These are phyloP conservation scores for Ormyrus rosae DNA, from an alignment of 2,888 invertebrate species.

Conservation along the genomic window DNA sequence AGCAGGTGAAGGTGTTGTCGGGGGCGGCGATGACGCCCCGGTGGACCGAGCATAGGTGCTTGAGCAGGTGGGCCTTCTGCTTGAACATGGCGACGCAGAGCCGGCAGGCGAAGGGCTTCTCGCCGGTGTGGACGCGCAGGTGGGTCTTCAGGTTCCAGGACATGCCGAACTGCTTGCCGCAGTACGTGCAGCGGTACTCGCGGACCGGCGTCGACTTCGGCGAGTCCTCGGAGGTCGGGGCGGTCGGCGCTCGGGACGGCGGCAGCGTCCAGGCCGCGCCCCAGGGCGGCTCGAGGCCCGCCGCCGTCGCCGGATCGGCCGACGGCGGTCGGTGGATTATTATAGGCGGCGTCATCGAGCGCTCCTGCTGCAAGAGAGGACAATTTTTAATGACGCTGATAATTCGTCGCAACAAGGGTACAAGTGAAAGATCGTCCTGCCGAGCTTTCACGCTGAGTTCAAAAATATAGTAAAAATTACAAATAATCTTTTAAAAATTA, in stretches of 20 bases:
- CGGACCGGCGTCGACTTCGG: constrained; percentile 81
- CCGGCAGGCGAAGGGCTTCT: constrained; percentile 92
- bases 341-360: constrained; percentile 72
- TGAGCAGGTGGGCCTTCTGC: constrained; percentile 91
- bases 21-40: constrained; percentile 91
- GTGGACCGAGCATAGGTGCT: constrained; percentile 93
- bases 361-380: constrained; percentile 67
- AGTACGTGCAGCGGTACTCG: constrained; percentile 92
- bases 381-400: too few species aligned
- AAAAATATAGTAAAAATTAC: too few species aligned
- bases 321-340: constrained; percentile 72
- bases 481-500: too few species aligned
- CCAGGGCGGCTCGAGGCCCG: constrained; percentile 71
- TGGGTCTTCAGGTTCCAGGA: constrained; percentile 95
- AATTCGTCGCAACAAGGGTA: too few species aligned
- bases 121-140: constrained; percentile 90
- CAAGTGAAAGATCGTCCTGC: too few species aligned
- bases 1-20: constrained; percentile 89
- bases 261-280: constrained; percentile 71
- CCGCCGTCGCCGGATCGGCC: constrained; percentile 71
- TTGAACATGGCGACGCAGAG: constrained; percentile 94
- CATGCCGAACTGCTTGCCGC: constrained; percentile 94
- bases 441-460: too few species aligned
- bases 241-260: constrained; percentile 80
- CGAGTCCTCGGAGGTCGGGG: constrained; percentile 78